Evolutionary conservation across 2,113 vertebrate genomes (phyloP), one percentile per base, ranked within the genome.

Genomic region (Tetrao urogallus): DNA sequence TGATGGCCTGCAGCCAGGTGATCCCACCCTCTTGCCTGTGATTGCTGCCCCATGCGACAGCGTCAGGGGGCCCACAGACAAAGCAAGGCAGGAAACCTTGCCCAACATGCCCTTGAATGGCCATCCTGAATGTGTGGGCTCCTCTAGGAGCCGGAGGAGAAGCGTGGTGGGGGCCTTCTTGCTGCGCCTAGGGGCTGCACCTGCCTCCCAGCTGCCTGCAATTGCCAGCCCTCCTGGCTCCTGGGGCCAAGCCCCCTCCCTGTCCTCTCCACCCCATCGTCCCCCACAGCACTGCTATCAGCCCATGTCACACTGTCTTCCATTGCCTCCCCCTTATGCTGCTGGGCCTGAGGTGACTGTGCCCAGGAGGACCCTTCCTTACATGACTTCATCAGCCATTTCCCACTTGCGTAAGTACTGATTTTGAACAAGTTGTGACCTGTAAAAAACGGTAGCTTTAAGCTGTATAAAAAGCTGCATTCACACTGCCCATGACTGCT

Each of bases 401-500:
- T 96, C 97, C 97, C 97, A 95, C 96, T 98, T 98, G 97, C 98
- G 98, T 99, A 99, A 99, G 99, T 99, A 98, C 98, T 95, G 93
- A 91, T 80, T 93, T 84, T 88, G 73, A 91, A 93, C 87, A 57
- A 93, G 89, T 94, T 70, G 79, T 2, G 2, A 96, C 77, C 77
- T 90, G 40, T 92, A 34, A 79, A 77, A 91, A 94, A 40, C 73
- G 65, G 67, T 80, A 80, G 67, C 56, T 88, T 90, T 76, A 72
- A 92, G 54, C 69, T 71, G 0, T 34, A 85, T 50, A 17, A 54
- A 95, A 84, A 82, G 58, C 50, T 71, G 21, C 2, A 0, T 38
- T 91, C 57, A 34, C 45, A 15, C 67, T 76, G 50, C 34, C 57
- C 11, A 1, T 79, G 52, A 50, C 30, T 0, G 0, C 27, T 60